Conservation (phyloP, 64 coral and sea anemone species). For the Acropora tenuis region DNA sequence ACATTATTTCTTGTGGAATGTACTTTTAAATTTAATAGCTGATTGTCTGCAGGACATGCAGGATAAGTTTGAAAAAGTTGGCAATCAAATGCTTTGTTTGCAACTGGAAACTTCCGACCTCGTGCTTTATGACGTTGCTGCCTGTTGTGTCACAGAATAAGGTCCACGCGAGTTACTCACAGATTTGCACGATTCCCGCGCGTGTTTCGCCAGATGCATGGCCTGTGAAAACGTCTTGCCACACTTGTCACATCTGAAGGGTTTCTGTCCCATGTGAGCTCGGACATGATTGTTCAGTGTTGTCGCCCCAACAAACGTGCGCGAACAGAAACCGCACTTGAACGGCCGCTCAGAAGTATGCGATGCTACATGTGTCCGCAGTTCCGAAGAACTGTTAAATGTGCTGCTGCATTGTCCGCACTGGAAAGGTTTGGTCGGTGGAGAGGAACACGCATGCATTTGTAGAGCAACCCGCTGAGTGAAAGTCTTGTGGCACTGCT, state of each 20-base stretch:
- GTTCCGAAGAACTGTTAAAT: slow-evolving; percentile 62
- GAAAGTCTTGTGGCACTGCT: slow-evolving; percentile 61
- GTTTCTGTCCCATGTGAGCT: slow-evolving; percentile 68
- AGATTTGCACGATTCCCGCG: slow-evolving; percentile 44
- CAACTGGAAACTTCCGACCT: not conserved
- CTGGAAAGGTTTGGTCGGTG: slow-evolving; percentile 60
- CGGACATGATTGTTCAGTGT: slow-evolving; percentile 74
- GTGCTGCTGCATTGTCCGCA: slow-evolving; percentile 63
- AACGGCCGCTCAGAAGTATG: slow-evolving; percentile 69
- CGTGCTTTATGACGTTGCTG: not conserved
- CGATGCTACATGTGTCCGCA: slow-evolving; percentile 47
- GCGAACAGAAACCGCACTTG: slow-evolving; percentile 74
- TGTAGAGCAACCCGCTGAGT: slow-evolving; percentile 58
- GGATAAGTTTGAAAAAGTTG: not conserved
- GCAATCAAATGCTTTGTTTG: not conserved
- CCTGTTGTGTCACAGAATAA: not conserved
- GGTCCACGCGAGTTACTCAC: not conserved
- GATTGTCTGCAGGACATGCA: too few relatives aligned
- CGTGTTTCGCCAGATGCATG: slow-evolving; percentile 57
- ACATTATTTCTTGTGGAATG: too few relatives aligned
- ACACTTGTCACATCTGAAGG: slow-evolving; percentile 66
- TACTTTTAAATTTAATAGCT: too few relatives aligned
- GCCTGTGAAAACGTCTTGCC: slow-evolving; percentile 67
- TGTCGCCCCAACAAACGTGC: slow-evolving; percentile 66
- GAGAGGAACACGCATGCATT: slow-evolving; percentile 54